Evolutionary conservation across 1,140 invertebrate species (phyloP).

Genomic region (Drosophila athabasca): DNA sequence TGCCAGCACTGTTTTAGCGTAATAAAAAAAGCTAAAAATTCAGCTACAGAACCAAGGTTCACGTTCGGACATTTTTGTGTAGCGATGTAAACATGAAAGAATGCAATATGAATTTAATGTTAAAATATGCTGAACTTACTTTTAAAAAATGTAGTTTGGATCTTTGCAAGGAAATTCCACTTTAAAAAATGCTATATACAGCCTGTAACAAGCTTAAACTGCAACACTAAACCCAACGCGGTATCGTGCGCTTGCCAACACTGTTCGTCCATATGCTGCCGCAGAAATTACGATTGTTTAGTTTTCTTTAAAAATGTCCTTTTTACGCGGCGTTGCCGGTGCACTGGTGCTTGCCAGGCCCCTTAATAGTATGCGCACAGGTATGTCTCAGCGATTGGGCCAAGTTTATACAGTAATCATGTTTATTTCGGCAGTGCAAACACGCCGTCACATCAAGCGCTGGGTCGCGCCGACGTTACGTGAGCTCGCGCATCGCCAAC

Average conservation of each 20-base stretch:
- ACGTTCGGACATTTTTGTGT: too few relatives aligned
- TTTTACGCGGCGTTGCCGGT: constrained; percentile 39
- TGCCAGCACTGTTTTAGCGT: too few relatives aligned
- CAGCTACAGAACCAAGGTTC: too few relatives aligned
- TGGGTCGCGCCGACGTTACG: constrained; percentile 85
- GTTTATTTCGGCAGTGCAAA: constrained; percentile 40
- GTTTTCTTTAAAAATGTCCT: constrained; percentile 46
- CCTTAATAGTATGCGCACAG: constrained; percentile 21
- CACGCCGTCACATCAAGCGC: constrained; percentile 84
- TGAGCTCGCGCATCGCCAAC: constrained; percentile 67
- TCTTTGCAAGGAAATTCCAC: too few relatives aligned
- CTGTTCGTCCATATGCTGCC: constrained; percentile 15
- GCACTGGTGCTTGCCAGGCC: constrained; percentile 23
- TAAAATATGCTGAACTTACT: too few relatives aligned
- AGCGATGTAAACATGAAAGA: too few relatives aligned
- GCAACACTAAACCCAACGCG: too few relatives aligned
- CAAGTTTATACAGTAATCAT: constrained; percentile 32
- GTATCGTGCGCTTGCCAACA: background rate
- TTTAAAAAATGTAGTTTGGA: too few relatives aligned
- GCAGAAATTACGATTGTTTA: constrained; percentile 18
- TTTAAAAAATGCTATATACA: too few relatives aligned
- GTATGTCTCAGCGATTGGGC: constrained; percentile 4
- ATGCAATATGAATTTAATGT: too few relatives aligned
- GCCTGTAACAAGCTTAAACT: too few relatives aligned
- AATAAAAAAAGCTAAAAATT: too few relatives aligned